Evolutionary conservation across 2,888 invertebrate genomes (phyloP).

Genomic region (Monoplex corrugatus): DNA sequence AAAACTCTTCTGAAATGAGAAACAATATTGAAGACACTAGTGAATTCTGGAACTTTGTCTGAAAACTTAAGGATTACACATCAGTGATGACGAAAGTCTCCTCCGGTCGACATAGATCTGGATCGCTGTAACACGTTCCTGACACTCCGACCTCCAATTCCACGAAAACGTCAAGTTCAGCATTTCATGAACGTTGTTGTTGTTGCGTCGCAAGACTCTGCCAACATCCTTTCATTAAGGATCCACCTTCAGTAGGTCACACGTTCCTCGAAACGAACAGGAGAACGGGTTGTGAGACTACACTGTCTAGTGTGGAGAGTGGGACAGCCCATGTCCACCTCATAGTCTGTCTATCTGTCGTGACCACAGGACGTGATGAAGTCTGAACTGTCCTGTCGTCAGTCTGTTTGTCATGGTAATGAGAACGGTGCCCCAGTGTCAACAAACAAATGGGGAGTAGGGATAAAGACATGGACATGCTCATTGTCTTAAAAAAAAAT

Average conservation of each 20-base stretch:
- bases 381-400: no score
- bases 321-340: no score
- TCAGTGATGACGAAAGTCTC: not conserved
- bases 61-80: no score
- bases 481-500: no score
- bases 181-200: not conserved
- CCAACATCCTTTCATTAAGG: not conserved
- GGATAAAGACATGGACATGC: no score
- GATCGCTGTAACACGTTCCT: not conserved
- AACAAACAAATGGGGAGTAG: no score
- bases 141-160: constrained; percentile 35
- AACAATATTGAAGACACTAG: constrained; percentile 17
- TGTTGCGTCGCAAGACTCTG: not conserved
- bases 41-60: not conserved
- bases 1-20: not conserved
- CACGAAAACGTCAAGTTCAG: not conserved
- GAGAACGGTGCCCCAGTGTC: no score
- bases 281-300: constrained; percentile 31
- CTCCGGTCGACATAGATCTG: not conserved
- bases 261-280: constrained; percentile 40
- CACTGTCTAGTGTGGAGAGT: not conserved
- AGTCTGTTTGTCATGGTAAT: no score
- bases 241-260: not conserved
- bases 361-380: no score
- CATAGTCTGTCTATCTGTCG: no score